Conservation (phyloP, 2,888 invertebrate species). For the Parnassius mnemosyne region DNA sequence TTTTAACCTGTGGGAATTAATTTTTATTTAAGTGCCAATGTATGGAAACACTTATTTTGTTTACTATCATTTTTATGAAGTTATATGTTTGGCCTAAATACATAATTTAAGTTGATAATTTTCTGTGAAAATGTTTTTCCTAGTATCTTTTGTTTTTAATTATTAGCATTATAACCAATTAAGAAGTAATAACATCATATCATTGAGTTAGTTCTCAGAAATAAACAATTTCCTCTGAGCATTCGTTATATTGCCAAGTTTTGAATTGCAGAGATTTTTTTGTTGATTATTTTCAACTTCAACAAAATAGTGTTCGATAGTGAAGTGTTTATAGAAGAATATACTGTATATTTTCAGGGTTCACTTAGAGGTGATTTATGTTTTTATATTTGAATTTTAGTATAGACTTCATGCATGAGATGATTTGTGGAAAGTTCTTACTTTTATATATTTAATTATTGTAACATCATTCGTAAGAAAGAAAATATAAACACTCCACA, state of each 20-base stretch:
- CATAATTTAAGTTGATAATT: conserved; percentile 4
- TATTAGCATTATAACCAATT: not conserved
- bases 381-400: conserved; percentile 65
- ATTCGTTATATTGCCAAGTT: conserved; percentile 1
- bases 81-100: conserved; percentile 1
- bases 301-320: conserved; percentile 30
- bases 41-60: conserved; percentile 40
- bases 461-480: conserved; percentile 66
- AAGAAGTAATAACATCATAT: not conserved
- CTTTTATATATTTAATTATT: conserved; percentile 66
- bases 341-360: conserved; percentile 40
- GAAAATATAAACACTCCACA: conserved; percentile 66
- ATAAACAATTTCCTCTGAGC: conserved; percentile 11
- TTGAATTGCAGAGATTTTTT: conserved; percentile 24
- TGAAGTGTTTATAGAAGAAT: conserved; percentile 34
- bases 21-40: conserved; percentile 47
- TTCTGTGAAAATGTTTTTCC: not conserved
- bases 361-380: conserved; percentile 51
- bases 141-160: conserved; percentile 2
- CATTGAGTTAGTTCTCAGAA: not conserved
- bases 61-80: conserved; percentile 3
- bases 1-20: conserved; percentile 38
- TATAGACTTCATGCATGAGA: conserved; percentile 50
- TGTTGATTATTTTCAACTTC: conserved; percentile 30
- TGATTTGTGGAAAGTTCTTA: conserved; percentile 59